Evolutionary conservation across 2,888 invertebrate species (phyloP), one percentile per base, ranked within the genome.

Genomic region (Troilus luridus): DNA sequence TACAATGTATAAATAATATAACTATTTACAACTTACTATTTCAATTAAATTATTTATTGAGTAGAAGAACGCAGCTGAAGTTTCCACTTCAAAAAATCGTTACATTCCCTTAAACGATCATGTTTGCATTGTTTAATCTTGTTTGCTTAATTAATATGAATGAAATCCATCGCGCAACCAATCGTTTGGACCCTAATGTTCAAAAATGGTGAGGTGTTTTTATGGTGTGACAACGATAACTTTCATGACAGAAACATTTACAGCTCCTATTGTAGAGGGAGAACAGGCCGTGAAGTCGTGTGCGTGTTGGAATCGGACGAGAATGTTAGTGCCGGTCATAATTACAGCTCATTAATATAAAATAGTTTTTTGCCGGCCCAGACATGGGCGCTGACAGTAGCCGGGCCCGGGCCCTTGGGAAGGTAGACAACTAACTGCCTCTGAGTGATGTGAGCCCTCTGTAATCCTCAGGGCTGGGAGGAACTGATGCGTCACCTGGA

Each of bases 401-500:
- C 85, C 56, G 14, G 56, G 56, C 85, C 24, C 85, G n/a, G 14
- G 56, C 21, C 85, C 24, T 14, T 85, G 72, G 41, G 72, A 41
- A 77, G 41, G 72, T 41, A 41, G 41, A 41, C 41, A 41, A 41
- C 27, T 77, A 77, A 72, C 72, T 72, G 72, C 72, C 27, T 41
- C 21, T 85, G 85, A 85, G 85, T 85, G 85, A 85, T 85, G 85
- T 58, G 85, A 56, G 85, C 56, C 56, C 85, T 56, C 85, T 85
- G 85, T 85, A 85, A 85, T 85, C 85, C 85, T 11, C 56, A 21
- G 56, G n/a, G 85, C 85, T 85, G 85, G 54, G 56, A 56, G 85
- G 85, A 85, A 85, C 85, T 85, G 85, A 85, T 85, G 85, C 85
- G 85, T 85, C 85, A 85, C 85, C 56, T 56, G 85, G 56, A 85